phyloP scores from a whole-genome alignment of 35 echinoderm and acorn worm species.

The Chiridota heheva region DNA sequence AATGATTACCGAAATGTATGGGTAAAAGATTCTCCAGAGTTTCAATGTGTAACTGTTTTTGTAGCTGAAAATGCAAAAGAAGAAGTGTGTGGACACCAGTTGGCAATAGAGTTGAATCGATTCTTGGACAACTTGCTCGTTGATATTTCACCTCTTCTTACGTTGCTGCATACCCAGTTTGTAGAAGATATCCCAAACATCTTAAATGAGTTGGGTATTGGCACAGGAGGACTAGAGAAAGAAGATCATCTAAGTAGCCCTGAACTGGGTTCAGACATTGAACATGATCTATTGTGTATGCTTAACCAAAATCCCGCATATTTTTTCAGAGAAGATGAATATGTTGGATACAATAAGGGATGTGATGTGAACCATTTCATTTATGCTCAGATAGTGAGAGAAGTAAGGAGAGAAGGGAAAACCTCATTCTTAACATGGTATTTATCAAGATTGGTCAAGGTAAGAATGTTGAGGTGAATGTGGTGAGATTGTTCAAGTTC shows the following conservation, averaged over 20 bases:
- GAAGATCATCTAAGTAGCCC: background rate
- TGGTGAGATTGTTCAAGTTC: slow-evolving; percentile 43
- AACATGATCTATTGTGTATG: background rate
- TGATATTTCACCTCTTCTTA: background rate
- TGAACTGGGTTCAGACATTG: slow-evolving; percentile 1
- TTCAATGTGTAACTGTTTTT: background rate
- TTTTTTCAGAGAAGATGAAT: slow-evolving; percentile 27
- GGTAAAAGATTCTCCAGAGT: background rate
- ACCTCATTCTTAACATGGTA: too few species aligned
- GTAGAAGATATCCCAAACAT: slow-evolving; percentile 33
- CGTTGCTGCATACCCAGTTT: background rate
- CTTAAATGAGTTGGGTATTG: slow-evolving; percentile 26
- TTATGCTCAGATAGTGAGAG: background rate
- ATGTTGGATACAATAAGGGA: slow-evolving; percentile 22
- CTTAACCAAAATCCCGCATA: slow-evolving; percentile 25
- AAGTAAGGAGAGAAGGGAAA: too few species aligned
- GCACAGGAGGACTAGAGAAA: slow-evolving; percentile 15
- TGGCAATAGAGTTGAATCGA: slow-evolving; percentile 17
- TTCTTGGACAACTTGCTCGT: slow-evolving; percentile 5
- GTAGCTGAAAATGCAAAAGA: background rate
- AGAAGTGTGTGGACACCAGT: background rate
- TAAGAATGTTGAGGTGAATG: too few species aligned
- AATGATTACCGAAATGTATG: background rate
- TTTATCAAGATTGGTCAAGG: too few species aligned
- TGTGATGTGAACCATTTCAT: slow-evolving; percentile 9